These are phyloP conservation scores for Dendrocopos noguchii DNA, from an alignment of 2,113 vertebrate genomes.

Conservation along the genomic window DNA sequence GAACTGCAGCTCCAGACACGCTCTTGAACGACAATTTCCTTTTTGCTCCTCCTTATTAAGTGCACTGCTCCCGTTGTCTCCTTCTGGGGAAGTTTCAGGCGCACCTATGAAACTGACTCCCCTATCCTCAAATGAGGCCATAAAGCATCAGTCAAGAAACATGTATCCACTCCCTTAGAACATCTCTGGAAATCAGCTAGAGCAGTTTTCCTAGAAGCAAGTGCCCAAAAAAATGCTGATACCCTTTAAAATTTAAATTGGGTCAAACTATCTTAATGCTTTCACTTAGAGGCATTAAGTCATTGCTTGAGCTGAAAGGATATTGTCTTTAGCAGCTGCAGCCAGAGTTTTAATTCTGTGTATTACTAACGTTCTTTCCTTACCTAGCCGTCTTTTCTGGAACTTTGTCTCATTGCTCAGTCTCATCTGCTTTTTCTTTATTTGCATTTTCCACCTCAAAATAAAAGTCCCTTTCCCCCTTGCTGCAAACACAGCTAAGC, in stretches of 20 bases:
- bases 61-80: fast-evolving
- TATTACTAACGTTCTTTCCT: constrained; percentile 42
- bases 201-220: not conserved
- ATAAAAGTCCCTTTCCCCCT: not conserved
- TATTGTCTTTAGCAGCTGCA: constrained; percentile 44
- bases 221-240: not conserved
- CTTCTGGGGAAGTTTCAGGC: not conserved
- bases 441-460: constrained; percentile 43
- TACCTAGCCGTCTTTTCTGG: constrained; percentile 63
- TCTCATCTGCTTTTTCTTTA: constrained; percentile 64
- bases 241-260: not conserved
- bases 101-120: not conserved
- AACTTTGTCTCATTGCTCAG: constrained; percentile 33
- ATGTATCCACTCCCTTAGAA: not conserved
- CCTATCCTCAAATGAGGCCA: not conserved
- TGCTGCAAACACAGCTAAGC: not conserved
- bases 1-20: constrained; percentile 51
- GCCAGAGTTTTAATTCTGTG: constrained; percentile 6
- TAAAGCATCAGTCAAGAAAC: not conserved
- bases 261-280: constrained; percentile 19
- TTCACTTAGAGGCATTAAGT: constrained; percentile 32
- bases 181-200: not conserved
- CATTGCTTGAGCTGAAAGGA: constrained; percentile 16
- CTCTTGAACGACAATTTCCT: constrained; percentile 66
- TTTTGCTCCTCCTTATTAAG: constrained; percentile 41